Conservation (phyloP, 1,140 invertebrate species). For the Heliconius hermathena region DNA sequence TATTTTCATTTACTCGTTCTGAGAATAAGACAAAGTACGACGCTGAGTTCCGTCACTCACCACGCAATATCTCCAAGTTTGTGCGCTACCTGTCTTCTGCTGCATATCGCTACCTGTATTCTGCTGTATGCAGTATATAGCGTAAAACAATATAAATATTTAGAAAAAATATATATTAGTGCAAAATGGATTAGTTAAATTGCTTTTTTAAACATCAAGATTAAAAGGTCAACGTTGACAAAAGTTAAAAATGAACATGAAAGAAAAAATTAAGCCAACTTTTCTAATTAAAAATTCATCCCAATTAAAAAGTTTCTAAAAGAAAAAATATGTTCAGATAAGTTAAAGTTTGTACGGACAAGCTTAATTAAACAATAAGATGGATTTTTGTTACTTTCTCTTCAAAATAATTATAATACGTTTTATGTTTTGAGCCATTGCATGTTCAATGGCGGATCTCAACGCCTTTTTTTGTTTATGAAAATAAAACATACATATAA, state of each 20-base stretch:
- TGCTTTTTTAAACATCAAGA: background rate
- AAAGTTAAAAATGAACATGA: conserved; percentile 26
- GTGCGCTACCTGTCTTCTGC: too few relatives aligned
- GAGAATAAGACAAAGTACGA: too few relatives aligned
- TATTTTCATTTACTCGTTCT: too few relatives aligned
- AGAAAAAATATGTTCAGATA: conserved; percentile 24
- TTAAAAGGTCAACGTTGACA: conserved; percentile 22
- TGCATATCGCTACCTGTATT: too few relatives aligned
- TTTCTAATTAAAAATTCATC: conserved; percentile 36
- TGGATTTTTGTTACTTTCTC: conserved; percentile 4
- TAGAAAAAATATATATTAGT: background rate
- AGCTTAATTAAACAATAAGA: conserved; percentile 22
- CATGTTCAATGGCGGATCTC: too few relatives aligned
- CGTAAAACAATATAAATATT: background rate
- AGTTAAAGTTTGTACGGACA: conserved; percentile 5
- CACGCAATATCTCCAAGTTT: too few relatives aligned
- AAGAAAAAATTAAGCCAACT: conserved; percentile 26
- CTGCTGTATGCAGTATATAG: background rate
- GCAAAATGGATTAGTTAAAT: background rate
- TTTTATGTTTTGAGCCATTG: too few relatives aligned
- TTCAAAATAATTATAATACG: too few relatives aligned
- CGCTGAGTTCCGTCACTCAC: too few relatives aligned
- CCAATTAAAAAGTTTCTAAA: conserved; percentile 17
- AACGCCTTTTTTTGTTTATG: too few relatives aligned
- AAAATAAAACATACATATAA: too few relatives aligned